Conservation (phyloP, 2,113 vertebrate species). For the Tichodroma muraria region DNA sequence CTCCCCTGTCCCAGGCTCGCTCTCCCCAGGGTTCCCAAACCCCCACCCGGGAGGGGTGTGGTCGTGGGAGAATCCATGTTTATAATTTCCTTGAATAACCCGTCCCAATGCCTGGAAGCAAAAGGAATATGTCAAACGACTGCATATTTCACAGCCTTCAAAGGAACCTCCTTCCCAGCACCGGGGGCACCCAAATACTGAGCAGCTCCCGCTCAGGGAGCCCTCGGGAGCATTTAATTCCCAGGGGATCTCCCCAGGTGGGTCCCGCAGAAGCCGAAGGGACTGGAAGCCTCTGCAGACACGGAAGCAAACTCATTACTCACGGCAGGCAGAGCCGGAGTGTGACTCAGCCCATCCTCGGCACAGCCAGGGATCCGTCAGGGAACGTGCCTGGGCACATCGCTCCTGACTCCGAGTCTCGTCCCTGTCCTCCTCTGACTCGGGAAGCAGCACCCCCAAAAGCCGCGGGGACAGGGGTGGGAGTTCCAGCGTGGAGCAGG, state of each 20-base stretch:
- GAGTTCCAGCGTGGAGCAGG: neutral
- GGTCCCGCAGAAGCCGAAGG: neutral
- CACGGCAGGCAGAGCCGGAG: neutral
- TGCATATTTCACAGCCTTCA: neutral
- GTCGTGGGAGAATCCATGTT: neutral
- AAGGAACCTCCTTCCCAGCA: neutral
- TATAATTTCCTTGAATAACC: neutral
- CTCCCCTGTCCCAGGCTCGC: neutral
- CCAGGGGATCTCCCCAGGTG: neutral
- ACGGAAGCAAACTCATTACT: neutral
- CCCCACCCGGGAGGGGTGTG: neutral
- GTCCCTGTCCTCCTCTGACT: neutral
- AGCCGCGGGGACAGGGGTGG: neutral
- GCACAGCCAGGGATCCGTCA: neutral
- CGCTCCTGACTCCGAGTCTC: neutral
- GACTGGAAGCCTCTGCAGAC: neutral
- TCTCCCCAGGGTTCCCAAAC: neutral
- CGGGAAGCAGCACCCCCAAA: neutral
- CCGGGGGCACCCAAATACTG: accelerated
- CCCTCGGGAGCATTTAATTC: neutral
- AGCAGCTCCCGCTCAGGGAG: neutral
- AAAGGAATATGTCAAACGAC: neutral
- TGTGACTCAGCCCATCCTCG: neutral
- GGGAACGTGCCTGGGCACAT: neutral
- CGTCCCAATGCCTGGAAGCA: neutral